Evolutionary conservation across 2,113 vertebrate genomes (phyloP).

Genomic region (Smithornis capensis): DNA sequence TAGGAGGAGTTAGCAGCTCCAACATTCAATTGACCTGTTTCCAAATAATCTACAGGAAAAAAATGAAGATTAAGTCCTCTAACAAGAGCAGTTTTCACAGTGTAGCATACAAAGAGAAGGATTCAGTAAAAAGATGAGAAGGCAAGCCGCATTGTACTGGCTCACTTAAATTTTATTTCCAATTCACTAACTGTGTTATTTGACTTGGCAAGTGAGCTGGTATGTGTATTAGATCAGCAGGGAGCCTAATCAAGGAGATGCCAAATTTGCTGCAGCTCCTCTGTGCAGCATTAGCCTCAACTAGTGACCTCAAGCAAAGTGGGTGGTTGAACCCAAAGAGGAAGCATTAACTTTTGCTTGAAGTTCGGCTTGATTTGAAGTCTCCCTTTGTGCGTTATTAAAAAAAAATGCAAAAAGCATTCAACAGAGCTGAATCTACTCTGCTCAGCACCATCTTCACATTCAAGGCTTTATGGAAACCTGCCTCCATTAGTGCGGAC

Average conservation of each 20-base stretch:
- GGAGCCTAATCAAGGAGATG: conserved; percentile 89
- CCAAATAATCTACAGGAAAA: conserved; percentile 87
- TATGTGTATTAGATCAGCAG: conserved; percentile 89
- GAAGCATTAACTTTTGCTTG: conserved; percentile 89
- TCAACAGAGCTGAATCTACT: conserved; percentile 81
- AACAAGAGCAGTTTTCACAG: conserved; percentile 92
- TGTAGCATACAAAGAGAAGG: conserved; percentile 83
- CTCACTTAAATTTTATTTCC: conserved; percentile 95
- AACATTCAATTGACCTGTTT: conserved; percentile 92
- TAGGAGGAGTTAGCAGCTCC: conserved; percentile 82
- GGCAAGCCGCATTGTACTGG: conserved; percentile 85
- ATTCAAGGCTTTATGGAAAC: conserved; percentile 77
- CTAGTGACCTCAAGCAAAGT: conserved; percentile 92
- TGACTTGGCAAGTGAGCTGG: conserved; percentile 93
- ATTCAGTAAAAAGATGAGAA: conserved; percentile 88
- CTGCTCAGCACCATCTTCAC: conserved; percentile 83
- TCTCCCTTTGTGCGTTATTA: conserved; percentile 76
- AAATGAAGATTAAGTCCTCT: conserved; percentile 88
- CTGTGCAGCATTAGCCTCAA: conserved; percentile 86
- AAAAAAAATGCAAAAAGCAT: conserved; percentile 71
- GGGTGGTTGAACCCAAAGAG: conserved; percentile 89
- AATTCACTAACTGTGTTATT: conserved; percentile 97
- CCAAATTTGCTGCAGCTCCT: conserved; percentile 87
- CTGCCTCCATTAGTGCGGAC: conserved; percentile 82
- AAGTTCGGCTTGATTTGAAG: conserved; percentile 87